These are phyloP conservation scores for Sthenelais limicola DNA, from an alignment of 2,888 invertebrate genomes.

Conservation along the genomic window DNA sequence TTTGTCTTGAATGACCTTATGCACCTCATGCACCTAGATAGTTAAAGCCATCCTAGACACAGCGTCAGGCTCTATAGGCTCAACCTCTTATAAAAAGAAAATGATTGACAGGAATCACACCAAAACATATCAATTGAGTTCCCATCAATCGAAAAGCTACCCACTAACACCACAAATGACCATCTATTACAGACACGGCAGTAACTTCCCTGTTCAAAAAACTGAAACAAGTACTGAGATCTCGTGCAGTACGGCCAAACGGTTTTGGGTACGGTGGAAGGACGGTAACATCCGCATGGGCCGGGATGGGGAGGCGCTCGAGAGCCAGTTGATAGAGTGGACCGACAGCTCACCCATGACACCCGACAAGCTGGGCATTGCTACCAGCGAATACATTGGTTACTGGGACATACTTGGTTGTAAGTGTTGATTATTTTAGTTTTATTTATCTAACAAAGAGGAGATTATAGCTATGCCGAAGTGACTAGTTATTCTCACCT, in stretches of 20 bases:
- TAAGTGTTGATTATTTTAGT: not conserved
- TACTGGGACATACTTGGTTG: constrained; percentile 7
- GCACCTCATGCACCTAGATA: too few relatives aligned
- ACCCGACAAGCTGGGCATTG: not conserved
- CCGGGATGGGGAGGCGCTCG: not conserved
- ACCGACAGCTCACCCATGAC: not conserved
- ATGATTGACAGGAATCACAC: too few relatives aligned
- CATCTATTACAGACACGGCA: not conserved
- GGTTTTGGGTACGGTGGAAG: constrained; percentile 17
- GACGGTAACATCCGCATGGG: not conserved
- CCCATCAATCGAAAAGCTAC: too few relatives aligned
- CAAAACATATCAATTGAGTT: too few relatives aligned
- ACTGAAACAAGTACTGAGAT: not conserved
- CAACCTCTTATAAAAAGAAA: too few relatives aligned
- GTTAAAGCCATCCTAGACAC: too few relatives aligned
- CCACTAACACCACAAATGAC: too few relatives aligned
- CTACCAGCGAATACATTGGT: not conserved
- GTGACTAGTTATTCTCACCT: too few relatives aligned
- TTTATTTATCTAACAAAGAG: too few relatives aligned
- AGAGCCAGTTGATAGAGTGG: not conserved
- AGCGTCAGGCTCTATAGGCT: too few relatives aligned
- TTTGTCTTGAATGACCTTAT: too few relatives aligned
- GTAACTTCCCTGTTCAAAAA: not conserved
- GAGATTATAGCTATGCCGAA: too few relatives aligned
- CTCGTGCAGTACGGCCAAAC: not conserved